Conservation (phyloP, 2,113 vertebrate species). For the Zonotrichia leucophrys region DNA sequence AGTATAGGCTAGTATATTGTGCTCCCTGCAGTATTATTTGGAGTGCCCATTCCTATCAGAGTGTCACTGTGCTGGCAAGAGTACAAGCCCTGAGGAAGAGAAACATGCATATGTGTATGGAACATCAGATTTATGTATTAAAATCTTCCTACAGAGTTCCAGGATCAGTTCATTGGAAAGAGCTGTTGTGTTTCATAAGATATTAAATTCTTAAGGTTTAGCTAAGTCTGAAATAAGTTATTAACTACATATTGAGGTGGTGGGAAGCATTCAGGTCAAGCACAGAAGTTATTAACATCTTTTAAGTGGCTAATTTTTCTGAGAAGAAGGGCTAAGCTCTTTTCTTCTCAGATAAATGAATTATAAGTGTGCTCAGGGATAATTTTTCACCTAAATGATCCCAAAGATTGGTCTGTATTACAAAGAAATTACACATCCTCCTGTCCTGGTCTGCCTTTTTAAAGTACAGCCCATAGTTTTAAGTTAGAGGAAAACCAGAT, state of each 20-base stretch:
- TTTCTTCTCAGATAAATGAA: neutral
- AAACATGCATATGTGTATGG: neutral
- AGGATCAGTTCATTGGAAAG: neutral
- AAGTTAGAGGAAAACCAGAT: neutral
- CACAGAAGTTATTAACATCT: neutral
- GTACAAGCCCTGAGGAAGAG: neutral
- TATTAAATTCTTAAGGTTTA: neutral
- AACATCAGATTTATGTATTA: neutral
- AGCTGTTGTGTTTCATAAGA: neutral
- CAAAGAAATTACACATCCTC: neutral
- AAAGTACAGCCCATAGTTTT: neutral
- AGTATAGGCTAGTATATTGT: accelerated
- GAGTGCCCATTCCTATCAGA: neutral
- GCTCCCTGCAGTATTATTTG: neutral
- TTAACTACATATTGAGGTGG: neutral
- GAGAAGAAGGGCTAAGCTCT: neutral
- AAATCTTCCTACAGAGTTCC: neutral
- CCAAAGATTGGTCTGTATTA: neutral
- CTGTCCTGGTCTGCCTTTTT: neutral
- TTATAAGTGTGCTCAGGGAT: neutral
- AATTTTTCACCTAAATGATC: neutral
- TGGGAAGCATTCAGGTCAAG: neutral
- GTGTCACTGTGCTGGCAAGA: neutral
- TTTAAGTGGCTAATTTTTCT: neutral
- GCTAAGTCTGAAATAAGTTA: neutral